Percentiles rank a stretch among this genome's conserved stretches.
phyloP scores from a whole-genome alignment of 2,888 invertebrate species.

The Lingula anatina region DNA sequence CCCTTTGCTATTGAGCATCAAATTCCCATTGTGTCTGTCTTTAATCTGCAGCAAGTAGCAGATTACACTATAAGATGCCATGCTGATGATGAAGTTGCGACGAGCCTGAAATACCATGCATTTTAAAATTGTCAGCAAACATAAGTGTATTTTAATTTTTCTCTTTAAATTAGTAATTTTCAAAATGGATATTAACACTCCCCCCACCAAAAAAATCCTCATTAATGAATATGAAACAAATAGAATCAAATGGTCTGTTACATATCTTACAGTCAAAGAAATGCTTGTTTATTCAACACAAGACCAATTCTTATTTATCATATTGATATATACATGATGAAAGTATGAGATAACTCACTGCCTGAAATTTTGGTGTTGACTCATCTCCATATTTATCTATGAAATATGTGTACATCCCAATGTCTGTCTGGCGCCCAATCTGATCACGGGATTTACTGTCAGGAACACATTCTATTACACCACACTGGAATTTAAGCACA shows the following conservation, averaged over 20 bases:
- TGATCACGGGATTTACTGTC: conserved; percentile 98
- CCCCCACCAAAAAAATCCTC: too few species aligned
- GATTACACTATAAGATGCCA: conserved; percentile 98
- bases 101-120: conserved; percentile 78
- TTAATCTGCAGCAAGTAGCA: conserved; percentile 97
- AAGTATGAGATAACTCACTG: too few species aligned
- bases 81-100: conserved; percentile 93
- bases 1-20: conserved; percentile 95
- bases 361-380: conserved; percentile 80
- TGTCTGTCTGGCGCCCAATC: conserved; percentile 93
- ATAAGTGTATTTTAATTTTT: background rate
- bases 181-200: too few species aligned
- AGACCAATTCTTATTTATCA: too few species aligned
- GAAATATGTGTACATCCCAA: conserved; percentile 86
- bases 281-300: too few species aligned
- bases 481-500: conserved; percentile 62
- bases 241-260: too few species aligned
- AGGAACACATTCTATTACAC: conserved; percentile 99
- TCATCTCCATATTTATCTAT: conserved; percentile 80
- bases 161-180: background rate
- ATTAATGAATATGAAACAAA: too few species aligned
- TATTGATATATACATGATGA: too few species aligned
- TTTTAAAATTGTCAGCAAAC: conserved; percentile 68
- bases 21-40: conserved; percentile 98
- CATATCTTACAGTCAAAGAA: too few species aligned